Evolutionary conservation across 2,113 vertebrate species (phyloP), one percentile per base, ranked within the genome.

Genomic region (Bufo bufo): DNA sequence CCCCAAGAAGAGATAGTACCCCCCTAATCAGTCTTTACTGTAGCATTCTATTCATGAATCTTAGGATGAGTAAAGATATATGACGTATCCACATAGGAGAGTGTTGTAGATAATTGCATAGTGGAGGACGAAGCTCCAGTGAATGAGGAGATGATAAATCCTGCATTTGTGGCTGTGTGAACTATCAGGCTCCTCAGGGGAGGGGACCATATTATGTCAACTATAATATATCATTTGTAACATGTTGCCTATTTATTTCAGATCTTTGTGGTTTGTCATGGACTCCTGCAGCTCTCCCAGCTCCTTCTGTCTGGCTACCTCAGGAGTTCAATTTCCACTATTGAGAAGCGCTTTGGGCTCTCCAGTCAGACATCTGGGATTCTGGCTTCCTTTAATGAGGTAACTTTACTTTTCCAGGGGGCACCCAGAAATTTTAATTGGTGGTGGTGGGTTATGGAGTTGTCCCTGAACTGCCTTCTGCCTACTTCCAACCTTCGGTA

Each of bases 301-400:
- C 97, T 92, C 95, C 99, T 54, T 89, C 96, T 97, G 17, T 99
- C 98, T 0, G 96, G 97, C 6, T 99, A 97, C 89, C 95, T 99
- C 93, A 99, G 98, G 92, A 97, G 97, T 89, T 97, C 97, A 92
- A 97, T 99, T 90, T 97, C 97, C 45, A 99, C 97, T 20, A 96
- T 99, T 0, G 98, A 99, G 95, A 95, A 91, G 77, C 96, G 98
- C 43, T 99, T 97, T 0, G 98, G 98, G 20, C 92, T 99, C 23
- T 96, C 97, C 92, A 99, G 98, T 91, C 96, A 96, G 92, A 97
- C 95, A 0, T 97, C 97, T 0, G 98, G 98, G 3, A 82, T 99
- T 6, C 92, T 99, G 0, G 96, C 96, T 0, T 91, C 97, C 84
- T 98, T 99, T 92, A 99, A 99, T 0, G 98, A 99, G 97, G 98